These are phyloP conservation scores for Lutraria lutraria DNA, from an alignment of 2,888 invertebrate species.

Conservation along the genomic window DNA sequence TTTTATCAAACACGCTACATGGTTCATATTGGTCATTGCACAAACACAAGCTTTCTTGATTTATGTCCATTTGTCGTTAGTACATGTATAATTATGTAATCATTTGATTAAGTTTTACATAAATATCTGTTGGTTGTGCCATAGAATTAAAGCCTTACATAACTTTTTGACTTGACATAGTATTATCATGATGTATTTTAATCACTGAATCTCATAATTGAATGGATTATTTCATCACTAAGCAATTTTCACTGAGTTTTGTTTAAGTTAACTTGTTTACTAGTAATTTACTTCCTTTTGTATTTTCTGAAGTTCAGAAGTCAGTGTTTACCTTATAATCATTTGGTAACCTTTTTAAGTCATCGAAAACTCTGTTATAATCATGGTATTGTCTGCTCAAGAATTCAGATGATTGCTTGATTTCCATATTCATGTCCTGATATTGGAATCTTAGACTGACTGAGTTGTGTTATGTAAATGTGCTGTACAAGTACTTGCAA, in stretches of 20 bases:
- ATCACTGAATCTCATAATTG: not conserved
- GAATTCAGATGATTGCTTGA: too few relatives aligned
- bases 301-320: not conserved
- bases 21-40: not conserved
- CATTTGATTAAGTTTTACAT: not conserved
- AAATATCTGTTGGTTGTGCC: not conserved
- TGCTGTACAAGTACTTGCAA: too few relatives aligned
- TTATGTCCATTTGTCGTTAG: not conserved
- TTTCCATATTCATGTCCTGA: too few relatives aligned
- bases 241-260: not conserved
- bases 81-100: not conserved
- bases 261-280: not conserved
- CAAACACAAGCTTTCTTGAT: not conserved
- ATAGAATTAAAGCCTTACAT: not conserved
- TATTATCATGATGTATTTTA: not conserved
- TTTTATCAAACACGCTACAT: too few relatives aligned
- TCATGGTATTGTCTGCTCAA: too few relatives aligned
- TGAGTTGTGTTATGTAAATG: too few relatives aligned
- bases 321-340: too few relatives aligned
- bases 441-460: too few relatives aligned
- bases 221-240: not conserved
- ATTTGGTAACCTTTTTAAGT: too few relatives aligned
- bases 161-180: not conserved
- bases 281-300: not conserved
- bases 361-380: too few relatives aligned